Conservation (phyloP, 2,113 vertebrate species). For the Barbus barbus region DNA sequence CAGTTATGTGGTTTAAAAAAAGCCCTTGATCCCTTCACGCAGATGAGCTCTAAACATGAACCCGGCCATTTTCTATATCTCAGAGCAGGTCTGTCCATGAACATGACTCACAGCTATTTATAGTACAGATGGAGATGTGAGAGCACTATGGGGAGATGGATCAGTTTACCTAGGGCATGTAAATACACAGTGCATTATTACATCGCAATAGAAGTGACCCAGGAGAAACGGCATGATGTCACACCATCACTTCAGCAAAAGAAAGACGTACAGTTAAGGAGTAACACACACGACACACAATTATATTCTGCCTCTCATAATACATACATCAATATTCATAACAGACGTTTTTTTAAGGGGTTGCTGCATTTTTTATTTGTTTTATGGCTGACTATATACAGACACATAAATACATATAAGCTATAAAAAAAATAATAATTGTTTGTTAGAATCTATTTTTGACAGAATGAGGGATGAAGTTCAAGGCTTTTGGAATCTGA, state of each 20-base stretch:
- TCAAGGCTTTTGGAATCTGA: background rate
- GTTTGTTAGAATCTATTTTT: background rate
- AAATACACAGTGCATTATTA: slow-evolving; percentile 38
- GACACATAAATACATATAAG: background rate
- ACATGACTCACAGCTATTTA: slow-evolving; percentile 58
- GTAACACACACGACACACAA: background rate
- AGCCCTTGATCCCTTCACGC: slow-evolving; percentile 44
- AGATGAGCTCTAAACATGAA: slow-evolving; percentile 36
- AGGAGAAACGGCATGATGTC: slow-evolving; percentile 37
- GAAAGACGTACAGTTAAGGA: background rate
- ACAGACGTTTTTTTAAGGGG: background rate
- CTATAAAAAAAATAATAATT: too few species aligned
- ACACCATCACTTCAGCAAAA: background rate
- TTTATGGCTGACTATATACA: background rate
- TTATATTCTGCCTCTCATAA: background rate
- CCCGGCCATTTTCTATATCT: slow-evolving; percentile 39
- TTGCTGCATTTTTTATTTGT: too few species aligned
- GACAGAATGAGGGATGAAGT: background rate
- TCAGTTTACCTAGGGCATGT: slow-evolving; percentile 34
- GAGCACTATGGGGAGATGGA: slow-evolving; percentile 36
- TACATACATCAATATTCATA: background rate
- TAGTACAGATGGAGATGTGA: slow-evolving; percentile 37
- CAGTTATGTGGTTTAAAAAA: slow-evolving; percentile 45
- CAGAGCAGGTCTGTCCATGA: slow-evolving; percentile 2
- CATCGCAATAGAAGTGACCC: slow-evolving; percentile 22